Evolutionary conservation across 37 sponge, comb jelly and placozoan genomes (phyloP).

Genomic region (Spongia lamella): DNA sequence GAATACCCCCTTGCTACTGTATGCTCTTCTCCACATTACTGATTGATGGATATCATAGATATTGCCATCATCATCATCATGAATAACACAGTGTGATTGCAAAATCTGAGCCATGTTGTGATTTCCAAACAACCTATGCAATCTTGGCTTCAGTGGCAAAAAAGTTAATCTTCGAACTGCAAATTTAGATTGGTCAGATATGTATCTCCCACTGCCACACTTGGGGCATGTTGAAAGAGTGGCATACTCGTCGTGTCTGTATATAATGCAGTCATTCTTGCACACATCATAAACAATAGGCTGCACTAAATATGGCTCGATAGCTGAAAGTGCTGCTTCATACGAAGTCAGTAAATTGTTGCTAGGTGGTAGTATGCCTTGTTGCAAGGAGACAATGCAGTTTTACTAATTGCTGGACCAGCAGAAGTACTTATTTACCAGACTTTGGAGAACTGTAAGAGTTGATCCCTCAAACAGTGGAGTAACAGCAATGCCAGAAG

Average conservation of each 20-base stretch:
- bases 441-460: not conserved
- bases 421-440: constrained; percentile 6
- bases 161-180: constrained; percentile 13
- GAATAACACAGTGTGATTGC: not conserved
- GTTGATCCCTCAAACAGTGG: constrained; percentile 10
- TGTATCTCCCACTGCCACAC: constrained; percentile 7
- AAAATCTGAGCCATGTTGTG: constrained; percentile 10
- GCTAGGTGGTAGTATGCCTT: constrained; percentile 9
- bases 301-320: constrained; percentile 19
- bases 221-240: too few species aligned
- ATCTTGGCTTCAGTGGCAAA: constrained; percentile 12
- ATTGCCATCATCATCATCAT: not conserved
- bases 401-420: constrained; percentile 45
- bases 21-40: not conserved
- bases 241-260: not conserved
- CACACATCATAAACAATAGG: constrained; percentile 18
- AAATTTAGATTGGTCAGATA: not conserved
- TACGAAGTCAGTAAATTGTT: constrained; percentile 7
- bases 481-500: too few species aligned
- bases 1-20: not conserved
- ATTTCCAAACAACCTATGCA: constrained; percentile 6
- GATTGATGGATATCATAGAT: constrained; percentile 32
- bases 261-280: constrained; percentile 31
- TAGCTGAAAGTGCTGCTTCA: constrained; percentile 7
- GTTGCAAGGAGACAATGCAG: constrained; percentile 21